A percentile compares a stretch with the other conserved stretches of the same genome.
Conservation (phyloP, 2,888 invertebrate species). For the Eurois occulta region DNA sequence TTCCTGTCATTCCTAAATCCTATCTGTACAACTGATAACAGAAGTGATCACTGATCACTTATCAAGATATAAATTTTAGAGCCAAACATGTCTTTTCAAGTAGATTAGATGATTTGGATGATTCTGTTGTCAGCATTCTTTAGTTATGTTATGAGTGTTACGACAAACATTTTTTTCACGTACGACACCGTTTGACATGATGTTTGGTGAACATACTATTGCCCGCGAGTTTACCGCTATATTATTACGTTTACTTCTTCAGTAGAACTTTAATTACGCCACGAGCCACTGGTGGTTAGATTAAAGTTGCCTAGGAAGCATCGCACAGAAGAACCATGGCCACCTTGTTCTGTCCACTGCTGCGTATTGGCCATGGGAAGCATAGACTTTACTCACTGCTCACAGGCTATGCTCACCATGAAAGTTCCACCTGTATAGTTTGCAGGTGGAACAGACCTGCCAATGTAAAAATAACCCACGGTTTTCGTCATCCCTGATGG, state of each 20-base stretch:
- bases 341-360: no score
- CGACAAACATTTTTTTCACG: slow-evolving; percentile 23
- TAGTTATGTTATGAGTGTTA: not conserved
- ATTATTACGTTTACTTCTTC: not conserved
- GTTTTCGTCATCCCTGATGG: not conserved
- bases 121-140: slow-evolving; percentile 17
- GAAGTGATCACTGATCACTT: not conserved
- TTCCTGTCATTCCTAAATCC: slow-evolving; percentile 18
- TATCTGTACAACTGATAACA: slow-evolving; percentile 18
- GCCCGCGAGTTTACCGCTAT: slow-evolving; percentile 1
- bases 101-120: slow-evolving; percentile 18
- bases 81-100: not conserved
- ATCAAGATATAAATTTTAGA: slow-evolving; percentile 25
- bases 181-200: slow-evolving; percentile 12
- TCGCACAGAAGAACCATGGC: not conserved
- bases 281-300: not conserved
- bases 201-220: slow-evolving; percentile 11
- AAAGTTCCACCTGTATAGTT: not conserved
- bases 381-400: not conserved
- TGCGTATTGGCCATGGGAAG: not conserved
- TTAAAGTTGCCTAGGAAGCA: not conserved
- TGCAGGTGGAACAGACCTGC: not conserved
- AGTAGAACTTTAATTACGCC: not conserved
- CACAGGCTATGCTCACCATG: not conserved
- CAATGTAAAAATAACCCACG: not conserved